Base-by-base conservation (phyloP, 1,140 invertebrate species). In the Dreissena polymorpha region DNA sequence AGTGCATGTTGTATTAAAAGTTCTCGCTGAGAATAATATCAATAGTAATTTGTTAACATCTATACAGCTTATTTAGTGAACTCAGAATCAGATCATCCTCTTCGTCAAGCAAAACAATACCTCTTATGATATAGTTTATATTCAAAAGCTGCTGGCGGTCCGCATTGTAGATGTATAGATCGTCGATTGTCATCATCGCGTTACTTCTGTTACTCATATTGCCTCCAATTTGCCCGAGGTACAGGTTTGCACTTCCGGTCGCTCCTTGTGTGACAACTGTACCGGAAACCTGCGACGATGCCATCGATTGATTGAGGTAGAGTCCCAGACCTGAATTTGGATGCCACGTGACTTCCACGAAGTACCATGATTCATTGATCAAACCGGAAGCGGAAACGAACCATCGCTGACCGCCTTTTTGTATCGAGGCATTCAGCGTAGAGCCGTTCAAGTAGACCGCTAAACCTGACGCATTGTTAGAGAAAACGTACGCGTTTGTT, bases 331-430 rank as follows among this genome's bases (percentile, higher is more conserved):
- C 90, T 5, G 71, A 85, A 10, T 85, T 70, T 5, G 63, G 77
- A 21, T 72, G 72, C 91, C 91, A 93, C 13, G 89, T 91, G 18
- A 92, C 55, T 85, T 93, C 92, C 14, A 92, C 75, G 81, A 91
- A 93, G 79, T 92, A 91, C 91, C 92, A 93, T 21, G 60, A 71
- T 18, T 83, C 88, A 5, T 76, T 77, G 27, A 79, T 27, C 39
- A 91, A 65, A 25, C 85, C 84, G 51, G 84, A 82, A 75, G 70
- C 81, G 13, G 55, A 69, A 55, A 78, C 84, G 23, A 71, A 68
- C 87, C 89, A 89, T 13, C 85, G 78, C 25, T 79, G 79, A 18
- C 86, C 77, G 12, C 85, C 88, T 72, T 85, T 79, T 23, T 85
- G 80, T 0, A 87, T 90, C 21, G 79, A 83, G 2, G 90, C 90